A percentile compares a stretch with the other conserved stretches of the same genome.
These are phyloP conservation scores for Pipistrellus kuhlii DNA, from an alignment of 2,797 vertebrate species.

Conservation along the genomic window DNA sequence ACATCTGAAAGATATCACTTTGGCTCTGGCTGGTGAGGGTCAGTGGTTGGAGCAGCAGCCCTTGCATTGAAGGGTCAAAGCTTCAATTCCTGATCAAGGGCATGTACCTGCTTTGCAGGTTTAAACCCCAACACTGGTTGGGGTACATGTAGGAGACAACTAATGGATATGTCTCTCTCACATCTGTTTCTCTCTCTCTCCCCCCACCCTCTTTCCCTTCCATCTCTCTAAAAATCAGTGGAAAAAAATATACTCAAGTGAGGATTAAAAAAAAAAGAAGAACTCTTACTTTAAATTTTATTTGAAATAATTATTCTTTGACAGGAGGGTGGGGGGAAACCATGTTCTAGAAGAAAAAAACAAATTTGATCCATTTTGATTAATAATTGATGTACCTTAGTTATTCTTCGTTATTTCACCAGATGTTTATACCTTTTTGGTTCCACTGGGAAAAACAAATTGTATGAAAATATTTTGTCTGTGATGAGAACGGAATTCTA, in stretches of 20 bases:
- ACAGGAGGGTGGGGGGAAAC: not conserved
- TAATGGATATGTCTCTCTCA: not conserved
- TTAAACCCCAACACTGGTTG: not conserved
- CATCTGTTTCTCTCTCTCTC: not conserved
- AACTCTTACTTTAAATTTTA: conserved; percentile 26
- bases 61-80: not conserved
- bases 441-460: conserved; percentile 39
- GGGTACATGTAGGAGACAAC: not conserved
- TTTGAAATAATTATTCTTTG: conserved; percentile 59
- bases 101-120: not conserved
- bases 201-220: not conserved
- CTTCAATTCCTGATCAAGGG: not conserved
- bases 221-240: not conserved
- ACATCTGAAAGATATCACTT: conserved; percentile 53
- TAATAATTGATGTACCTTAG: not conserved
- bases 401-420: not conserved
- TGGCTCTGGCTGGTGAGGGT: not conserved
- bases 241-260: not conserved
- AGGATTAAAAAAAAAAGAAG: conserved; percentile 38
- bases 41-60: not conserved
- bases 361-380: conserved; percentile 46
- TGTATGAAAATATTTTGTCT: conserved; percentile 57
- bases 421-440: not conserved
- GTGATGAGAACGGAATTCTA: conserved; percentile 71
- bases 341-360: conserved; percentile 32